Base-by-base conservation (phyloP, 2,797 vertebrate genomes). In the Protosalanx chinensis region DNA sequence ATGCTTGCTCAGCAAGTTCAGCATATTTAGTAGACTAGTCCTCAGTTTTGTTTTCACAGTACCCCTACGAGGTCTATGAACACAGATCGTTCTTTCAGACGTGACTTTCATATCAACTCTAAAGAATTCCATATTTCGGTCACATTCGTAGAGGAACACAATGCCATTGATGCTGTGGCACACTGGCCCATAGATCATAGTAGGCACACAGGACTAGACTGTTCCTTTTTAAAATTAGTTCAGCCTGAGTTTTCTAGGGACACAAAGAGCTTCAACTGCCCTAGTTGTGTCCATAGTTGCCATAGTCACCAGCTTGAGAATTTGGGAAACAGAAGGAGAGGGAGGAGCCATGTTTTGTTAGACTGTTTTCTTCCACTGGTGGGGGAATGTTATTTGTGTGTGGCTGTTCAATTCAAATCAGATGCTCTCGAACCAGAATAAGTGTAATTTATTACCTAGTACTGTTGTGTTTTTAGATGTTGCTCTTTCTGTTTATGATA, bases 251-350 rank as follows among this genome's bases (percentile, higher is more conserved):
- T 81, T 85, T 82, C 78, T 72, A 41, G 65, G 73, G 70, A 75
- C 80, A 84, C 85, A 89, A 88, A 87, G 67, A 82, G 80, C 61
- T 79, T 86, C 74, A 77, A 70, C 81, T 81, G 81, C 83, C 79
- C 81, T 85, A 91, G 87, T 90, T 76, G 63, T 73, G 79, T 64
- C 59, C 33, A 79, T 75, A 80, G 80, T 91, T 82, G 6, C 86
- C 86, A 87, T 88, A 87, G 82, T 67, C 58, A 84, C 85, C 0
- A 57, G 61, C 79, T 72, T 33, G 76, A 74, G 85, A 79, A 85
- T 87, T 81, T 77, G 64, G n/a, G 72, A 72, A 81, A 85, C 78
- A 85, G 74, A 46, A 46, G 41, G 82, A 84, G 75, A 76, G 41
- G n/a, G 71, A 67, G 72, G 78, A 74, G 74, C 85, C 81, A 64